Evolutionary conservation across 2,113 vertebrate genomes (phyloP).

Genomic region (Corythaeola cristata): DNA sequence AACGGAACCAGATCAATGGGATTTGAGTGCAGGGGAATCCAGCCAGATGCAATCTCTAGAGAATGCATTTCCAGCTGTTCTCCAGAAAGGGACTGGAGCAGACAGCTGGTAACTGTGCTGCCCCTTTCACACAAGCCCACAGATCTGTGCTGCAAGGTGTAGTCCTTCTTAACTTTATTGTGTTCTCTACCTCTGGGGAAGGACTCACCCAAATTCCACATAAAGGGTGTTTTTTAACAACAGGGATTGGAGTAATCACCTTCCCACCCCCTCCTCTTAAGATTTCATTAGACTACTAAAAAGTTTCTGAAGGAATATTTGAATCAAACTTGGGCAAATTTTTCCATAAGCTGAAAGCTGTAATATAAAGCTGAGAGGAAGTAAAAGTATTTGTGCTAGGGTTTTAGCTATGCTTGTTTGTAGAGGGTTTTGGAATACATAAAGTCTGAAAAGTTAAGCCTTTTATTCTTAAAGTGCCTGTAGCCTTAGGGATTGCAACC

Average conservation of each 20-base stretch:
- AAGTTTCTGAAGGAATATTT: not conserved
- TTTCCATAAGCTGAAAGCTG: slow-evolving; percentile 12
- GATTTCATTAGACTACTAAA: not conserved
- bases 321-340: not conserved
- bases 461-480: not conserved
- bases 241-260: not conserved
- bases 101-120: slow-evolving; percentile 73
- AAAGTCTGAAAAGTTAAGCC: not conserved
- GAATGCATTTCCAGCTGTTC: slow-evolving; percentile 82
- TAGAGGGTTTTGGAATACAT: not conserved
- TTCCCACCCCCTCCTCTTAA: not conserved
- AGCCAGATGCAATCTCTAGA: slow-evolving; percentile 81
- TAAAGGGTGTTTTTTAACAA: not conserved
- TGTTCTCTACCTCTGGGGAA: not conserved
- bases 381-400: not conserved
- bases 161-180: slow-evolving; percentile 57
- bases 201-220: not conserved
- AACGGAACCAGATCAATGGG: slow-evolving; percentile 84
- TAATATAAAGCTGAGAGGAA: not conserved
- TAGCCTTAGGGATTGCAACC: not conserved
- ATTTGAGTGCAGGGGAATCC: slow-evolving; percentile 80
- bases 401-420: not conserved
- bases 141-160: slow-evolving; percentile 30
- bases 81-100: slow-evolving; percentile 72
- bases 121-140: not conserved